A percentile compares a stretch with the other conserved stretches of the same genome.
These are phyloP conservation scores for Platorchestia sp. DNA, from an alignment of 1,140 invertebrate genomes.

Conservation along the genomic window DNA sequence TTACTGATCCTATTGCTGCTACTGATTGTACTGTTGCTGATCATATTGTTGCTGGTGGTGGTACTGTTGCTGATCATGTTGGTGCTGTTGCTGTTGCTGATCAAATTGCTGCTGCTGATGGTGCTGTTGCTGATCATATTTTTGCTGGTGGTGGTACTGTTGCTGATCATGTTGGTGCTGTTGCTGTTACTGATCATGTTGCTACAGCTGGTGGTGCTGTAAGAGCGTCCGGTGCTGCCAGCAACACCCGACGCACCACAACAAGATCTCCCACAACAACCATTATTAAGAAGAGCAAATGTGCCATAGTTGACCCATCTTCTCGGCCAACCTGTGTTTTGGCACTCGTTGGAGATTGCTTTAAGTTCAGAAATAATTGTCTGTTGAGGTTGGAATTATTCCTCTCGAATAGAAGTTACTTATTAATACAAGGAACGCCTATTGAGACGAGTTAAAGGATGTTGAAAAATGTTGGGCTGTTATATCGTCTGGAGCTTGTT, in stretches of 20 bases:
- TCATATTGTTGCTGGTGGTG: too few species aligned
- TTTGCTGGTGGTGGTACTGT: too few species aligned
- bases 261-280: background rate
- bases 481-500: background rate
- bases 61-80: background rate
- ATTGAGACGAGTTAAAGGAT: background rate
- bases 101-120: background rate
- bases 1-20: too few species aligned
- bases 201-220: background rate
- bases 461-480: background rate
- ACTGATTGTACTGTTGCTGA: too few species aligned
- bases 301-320: background rate
- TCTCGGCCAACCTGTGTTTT: background rate
- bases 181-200: background rate
- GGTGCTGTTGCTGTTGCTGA: background rate
- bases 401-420: background rate
- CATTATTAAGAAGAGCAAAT: background rate
- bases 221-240: background rate
- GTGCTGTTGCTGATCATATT: too few species aligned
- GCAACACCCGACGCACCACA: background rate
- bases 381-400: background rate
- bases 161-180: background rate
- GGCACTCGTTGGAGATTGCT: background rate
- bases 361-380: background rate
- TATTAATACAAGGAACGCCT: background rate